phyloP scores from a whole-genome alignment of 2,888 invertebrate species.

The Hyalella azteca region DNA sequence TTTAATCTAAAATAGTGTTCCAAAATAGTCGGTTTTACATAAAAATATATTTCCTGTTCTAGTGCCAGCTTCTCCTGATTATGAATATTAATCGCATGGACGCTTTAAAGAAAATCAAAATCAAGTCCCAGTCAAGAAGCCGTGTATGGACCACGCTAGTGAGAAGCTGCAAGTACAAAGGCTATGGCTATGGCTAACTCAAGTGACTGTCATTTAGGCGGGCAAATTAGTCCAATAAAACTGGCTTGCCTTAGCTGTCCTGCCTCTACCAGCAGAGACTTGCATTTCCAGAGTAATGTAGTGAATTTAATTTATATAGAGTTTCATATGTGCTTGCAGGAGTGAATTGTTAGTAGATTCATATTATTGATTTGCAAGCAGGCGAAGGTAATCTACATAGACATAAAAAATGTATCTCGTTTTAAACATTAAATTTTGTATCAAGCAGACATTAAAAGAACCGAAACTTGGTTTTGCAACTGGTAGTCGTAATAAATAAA shows the following conservation, averaged over 20 bases:
- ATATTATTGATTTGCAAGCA: background rate
- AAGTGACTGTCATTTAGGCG: constrained; percentile 27
- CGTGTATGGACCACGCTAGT: too few relatives aligned
- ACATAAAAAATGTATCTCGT: background rate
- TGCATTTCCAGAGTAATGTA: background rate
- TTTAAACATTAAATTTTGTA: too few relatives aligned
- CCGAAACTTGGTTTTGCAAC: too few relatives aligned
- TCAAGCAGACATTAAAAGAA: too few relatives aligned
- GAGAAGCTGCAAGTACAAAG: too few relatives aligned
- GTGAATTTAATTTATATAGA: background rate
- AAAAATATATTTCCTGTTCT: too few relatives aligned
- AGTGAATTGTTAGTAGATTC: background rate
- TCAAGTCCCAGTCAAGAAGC: too few relatives aligned
- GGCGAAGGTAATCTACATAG: background rate
- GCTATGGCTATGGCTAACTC: constrained; percentile 2
- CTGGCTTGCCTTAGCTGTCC: background rate
- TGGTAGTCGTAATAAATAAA: too few relatives aligned
- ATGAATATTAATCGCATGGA: background rate
- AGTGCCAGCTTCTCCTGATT: too few relatives aligned
- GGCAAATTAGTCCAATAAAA: constrained; percentile 23
- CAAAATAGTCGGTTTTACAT: too few relatives aligned
- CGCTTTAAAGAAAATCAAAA: too few relatives aligned
- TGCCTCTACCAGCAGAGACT: background rate
- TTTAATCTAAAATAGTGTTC: too few relatives aligned
- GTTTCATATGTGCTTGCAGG: background rate